Evolutionary conservation across 2,113 vertebrate species (phyloP).

Genomic region (Glaucidium brasilianum): DNA sequence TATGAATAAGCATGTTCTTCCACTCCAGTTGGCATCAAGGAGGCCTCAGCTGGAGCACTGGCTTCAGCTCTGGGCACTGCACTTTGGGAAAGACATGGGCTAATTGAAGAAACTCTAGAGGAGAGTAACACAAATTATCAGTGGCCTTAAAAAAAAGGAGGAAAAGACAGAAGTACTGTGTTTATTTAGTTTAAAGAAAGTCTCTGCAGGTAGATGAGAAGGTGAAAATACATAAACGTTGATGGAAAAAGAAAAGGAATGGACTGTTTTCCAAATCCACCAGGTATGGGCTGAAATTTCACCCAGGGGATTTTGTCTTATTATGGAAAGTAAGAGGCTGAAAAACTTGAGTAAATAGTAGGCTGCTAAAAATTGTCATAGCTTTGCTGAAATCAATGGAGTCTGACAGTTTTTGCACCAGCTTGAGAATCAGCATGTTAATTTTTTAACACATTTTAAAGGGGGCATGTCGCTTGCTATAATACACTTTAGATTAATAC

Average conservation of each 20-base stretch:
- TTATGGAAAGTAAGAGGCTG: neutral
- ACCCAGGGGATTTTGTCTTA: neutral
- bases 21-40: conserved; percentile 58
- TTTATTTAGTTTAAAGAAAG: neutral
- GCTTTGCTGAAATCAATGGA: conserved; percentile 16
- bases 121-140: conserved; percentile 32
- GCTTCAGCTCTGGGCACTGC: conserved; percentile 54
- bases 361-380: neutral
- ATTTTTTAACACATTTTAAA: conserved; percentile 39
- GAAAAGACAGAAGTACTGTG: neutral
- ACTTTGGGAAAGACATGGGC: conserved; percentile 34
- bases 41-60: conserved; percentile 56
- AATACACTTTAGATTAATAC: neutral
- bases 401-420: conserved; percentile 46
- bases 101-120: conserved; percentile 56
- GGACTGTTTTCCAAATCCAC: neutral
- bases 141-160: conserved; percentile 34
- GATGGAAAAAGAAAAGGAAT: neutral
- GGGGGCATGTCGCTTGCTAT: neutral
- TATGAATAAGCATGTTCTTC: conserved; percentile 24
- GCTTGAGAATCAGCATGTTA: conserved; percentile 34
- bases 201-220: neutral
- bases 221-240: neutral
- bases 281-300: neutral
- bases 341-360: neutral